Evolutionary conservation across 2,113 vertebrate genomes (phyloP), one percentile per base, ranked within the genome.

Genomic region (Sprattus sprattus): DNA sequence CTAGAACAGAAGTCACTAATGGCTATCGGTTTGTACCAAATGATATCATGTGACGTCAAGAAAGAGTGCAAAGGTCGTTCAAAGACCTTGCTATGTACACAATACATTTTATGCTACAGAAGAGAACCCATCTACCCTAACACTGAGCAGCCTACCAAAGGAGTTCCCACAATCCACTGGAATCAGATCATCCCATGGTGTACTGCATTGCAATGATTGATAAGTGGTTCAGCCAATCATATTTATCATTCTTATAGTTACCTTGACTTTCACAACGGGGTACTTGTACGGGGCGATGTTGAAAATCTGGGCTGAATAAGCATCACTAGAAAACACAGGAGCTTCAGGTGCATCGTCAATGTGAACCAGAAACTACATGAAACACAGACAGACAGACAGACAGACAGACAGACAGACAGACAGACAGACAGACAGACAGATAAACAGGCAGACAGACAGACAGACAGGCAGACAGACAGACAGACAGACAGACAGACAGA

Each of bases 211-310:
- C 22, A 8, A 22, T 25, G 20, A 25, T 8, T n/a, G n/a, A n/a
- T 16, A 18, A 20, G 20, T 64, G 22, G 22, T 64, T 64, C n/a
- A 64, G 22, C n/a, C 60, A 64, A 64, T 64, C 60, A 64, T 64
- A 25, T 64, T 64, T n/a, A 0, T 4, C n/a, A 25, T 9, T 64
- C 22, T 9, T n/a, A 32, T 71, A 0, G 11, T 32, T 71, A 71
- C 93, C 92, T 90, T 89, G 47, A 94, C 91, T 47, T 83, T 89
- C 60, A 92, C n/a, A 3, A 94, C 89, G 0, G 89, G 83, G 49
- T 89, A 89, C 82, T 84, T 93, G 87, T 92, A 92, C 0, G 88
- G 91, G 47, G 92, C 89, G 0, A 90, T 88, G 86, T 18, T 93
- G 0, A 91, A 89, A n/a, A 94, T 85, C 22, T 86, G 87, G 39